These are phyloP conservation scores for Sitodiplosis mosellana DNA, from an alignment of 1,140 invertebrate genomes.

Conservation along the genomic window DNA sequence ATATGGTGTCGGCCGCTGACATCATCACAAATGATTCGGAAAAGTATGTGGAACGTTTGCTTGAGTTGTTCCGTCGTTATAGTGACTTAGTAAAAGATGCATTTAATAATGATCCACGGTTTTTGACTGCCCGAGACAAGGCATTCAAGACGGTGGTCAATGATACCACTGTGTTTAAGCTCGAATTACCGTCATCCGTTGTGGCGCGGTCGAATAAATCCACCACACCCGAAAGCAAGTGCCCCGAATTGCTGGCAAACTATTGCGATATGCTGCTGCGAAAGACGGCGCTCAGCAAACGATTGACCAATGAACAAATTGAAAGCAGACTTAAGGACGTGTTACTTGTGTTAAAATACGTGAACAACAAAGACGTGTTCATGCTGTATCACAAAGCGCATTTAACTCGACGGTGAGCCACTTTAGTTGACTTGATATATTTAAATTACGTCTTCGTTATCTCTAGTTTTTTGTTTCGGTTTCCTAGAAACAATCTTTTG, in stretches of 20 bases:
- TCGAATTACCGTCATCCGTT: slow-evolving; percentile 39
- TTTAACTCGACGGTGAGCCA: slow-evolving; percentile 83
- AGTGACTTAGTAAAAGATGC: slow-evolving; percentile 85
- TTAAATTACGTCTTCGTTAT: no score
- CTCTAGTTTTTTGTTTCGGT: no score
- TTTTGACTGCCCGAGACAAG: slow-evolving; percentile 94
- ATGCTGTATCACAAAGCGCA: slow-evolving; percentile 99
- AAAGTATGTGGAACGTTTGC: slow-evolving; percentile 93
- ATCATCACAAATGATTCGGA: slow-evolving; percentile 96
- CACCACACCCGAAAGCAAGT: slow-evolving; percentile 80
- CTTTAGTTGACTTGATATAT: no score
- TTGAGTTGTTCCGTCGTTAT: slow-evolving; percentile 85
- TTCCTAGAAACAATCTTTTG: no score
- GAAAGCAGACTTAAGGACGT: slow-evolving; percentile 85
- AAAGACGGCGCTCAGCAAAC: slow-evolving; percentile 90
- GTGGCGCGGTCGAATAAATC: slow-evolving; percentile 36
- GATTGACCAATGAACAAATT: slow-evolving; percentile 94
- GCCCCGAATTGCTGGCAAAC: slow-evolving; percentile 95
- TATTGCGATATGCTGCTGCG: slow-evolving; percentile 99
- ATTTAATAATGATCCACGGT: slow-evolving; percentile 91
- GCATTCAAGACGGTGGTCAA: slow-evolving; percentile 97
- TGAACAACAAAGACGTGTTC: slow-evolving; percentile 99
- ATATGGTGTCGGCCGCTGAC: slow-evolving; percentile 93
- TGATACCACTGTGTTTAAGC: slow-evolving; percentile 89
- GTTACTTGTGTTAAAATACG: slow-evolving; percentile 92